Base-by-base conservation (phyloP, 1,140 invertebrate species). In the Episyrphus balteatus region DNA sequence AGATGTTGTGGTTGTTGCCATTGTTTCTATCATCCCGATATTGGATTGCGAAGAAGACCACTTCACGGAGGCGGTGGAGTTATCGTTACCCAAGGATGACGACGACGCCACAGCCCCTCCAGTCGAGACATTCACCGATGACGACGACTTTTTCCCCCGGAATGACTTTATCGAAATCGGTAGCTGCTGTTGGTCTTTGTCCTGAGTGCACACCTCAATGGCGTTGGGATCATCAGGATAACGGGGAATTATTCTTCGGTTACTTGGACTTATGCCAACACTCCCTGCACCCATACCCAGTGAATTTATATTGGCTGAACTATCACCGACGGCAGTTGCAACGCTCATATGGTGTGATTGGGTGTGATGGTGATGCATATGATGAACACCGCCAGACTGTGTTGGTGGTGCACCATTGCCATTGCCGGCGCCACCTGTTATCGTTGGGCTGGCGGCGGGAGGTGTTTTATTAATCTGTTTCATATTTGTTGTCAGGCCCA, bases 201-300 rank as follows among this genome's bases (percentile, higher is more conserved):
- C 21, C 21, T 26, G 21, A 26, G 21, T 26, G 53, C 62, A 66
- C 3, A 66, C 53, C 38, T 66, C 63, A 9, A 66, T 66, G 47
- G 62, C 61, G 48, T 66, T 61, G 19, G 59, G 59, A 54, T 66
- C 63, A 32, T 62, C 60, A 3, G 62, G 62, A 49, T 65, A 65
- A 2, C 62, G 51, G 12, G 62, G 62, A 55, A 55, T 13, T 15
- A 51, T 44, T 36, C 56, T 51, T 0, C 51, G 51, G 47, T 3
- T 43, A 41, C 14, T 39, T 19, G 26, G 30, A 19, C 18, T 46
- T 21, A n/a, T 47, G 45, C 18, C 45, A 31, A n/a, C 14, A 12
- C 12, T 41, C 32, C 18, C 32, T 40, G 14, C 32, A 39, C n/a
- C 45, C 30, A 47, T 26, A 47, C 30, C 21, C 17, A 21, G 43